A percentile compares a stretch with the other conserved stretches of the same genome.
Conservation (phyloP, 2,113 vertebrate genomes). For the Euleptes europaea region DNA sequence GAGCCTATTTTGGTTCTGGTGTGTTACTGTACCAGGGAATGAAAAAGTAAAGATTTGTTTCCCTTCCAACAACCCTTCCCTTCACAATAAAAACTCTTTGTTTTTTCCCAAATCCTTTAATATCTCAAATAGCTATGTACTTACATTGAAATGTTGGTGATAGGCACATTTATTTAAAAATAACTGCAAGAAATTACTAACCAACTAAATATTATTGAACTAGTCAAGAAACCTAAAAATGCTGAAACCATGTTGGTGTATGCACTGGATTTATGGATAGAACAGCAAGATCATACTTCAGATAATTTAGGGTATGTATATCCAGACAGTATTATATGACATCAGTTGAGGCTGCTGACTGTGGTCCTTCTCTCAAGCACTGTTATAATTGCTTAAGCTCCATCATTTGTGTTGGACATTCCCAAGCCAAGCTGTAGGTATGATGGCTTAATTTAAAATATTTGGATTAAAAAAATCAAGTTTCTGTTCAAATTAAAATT, state of each 20-base stretch:
- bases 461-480: background rate
- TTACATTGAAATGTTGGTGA: background rate
- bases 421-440: background rate
- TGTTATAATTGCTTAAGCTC: background rate
- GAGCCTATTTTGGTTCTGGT: background rate
- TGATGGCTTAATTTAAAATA: background rate
- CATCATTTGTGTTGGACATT: background rate
- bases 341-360: background rate
- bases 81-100: background rate
- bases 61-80: background rate
- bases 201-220: background rate
- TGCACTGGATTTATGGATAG: background rate
- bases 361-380: background rate
- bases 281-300: too few species aligned
- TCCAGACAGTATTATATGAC: background rate
- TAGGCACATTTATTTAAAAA: background rate
- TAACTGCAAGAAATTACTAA: background rate
- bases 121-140: background rate
- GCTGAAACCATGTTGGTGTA: background rate
- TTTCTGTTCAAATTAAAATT: background rate
- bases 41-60: background rate
- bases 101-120: background rate
- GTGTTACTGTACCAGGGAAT: background rate
- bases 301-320: background rate
- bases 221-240: background rate